Base-by-base conservation (phyloP, 23 tunicate genomes). In the Aplidium turbinatum region DNA sequence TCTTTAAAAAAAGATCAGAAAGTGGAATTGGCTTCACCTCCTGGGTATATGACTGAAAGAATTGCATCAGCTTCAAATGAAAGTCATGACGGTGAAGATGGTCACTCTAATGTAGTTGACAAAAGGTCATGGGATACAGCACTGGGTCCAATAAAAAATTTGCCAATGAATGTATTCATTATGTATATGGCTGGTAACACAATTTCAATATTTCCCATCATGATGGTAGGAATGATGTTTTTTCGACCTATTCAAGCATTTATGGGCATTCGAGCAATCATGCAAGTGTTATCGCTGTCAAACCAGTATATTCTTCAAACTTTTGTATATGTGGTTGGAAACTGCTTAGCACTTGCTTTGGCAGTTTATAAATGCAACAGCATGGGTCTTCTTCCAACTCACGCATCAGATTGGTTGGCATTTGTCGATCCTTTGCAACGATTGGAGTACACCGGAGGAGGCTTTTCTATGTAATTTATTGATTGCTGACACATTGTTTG, bases 171-270 rank as follows among this genome's bases (percentile, higher is more conserved):
- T 48, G 66, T 88, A 2, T 95, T 95, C 35, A 84, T 95, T 16
- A 87, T 95, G 95, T 95, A 95, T 60, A 95, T 95, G 99, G 79
- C 90, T 33, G 99, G 99, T 22, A 85, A 88, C 67, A 69, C 96
- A 22, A 95, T 95, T 36, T 88, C 95, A 42, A 95, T 95, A 25
- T 88, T 95, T 68, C 99, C 99, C 0, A 95, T 95, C 38, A 83
- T 95, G 90, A 95, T 95, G 99, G 86, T 95, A 18, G 99, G 99
- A 30, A 91, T 91, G 97, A 84, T 79, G 90, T 91, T 91, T 57
- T 88, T 90, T 33, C 58, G 95, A 58, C 92, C 92, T 0, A 75
- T 88, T 31, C 92, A 88, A 71, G 99, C 95, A 0, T 54, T 86
- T 0, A 86, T 86, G 94, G 86, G 85, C 0, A 85, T 93, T 63